A percentile compares a stretch with the other conserved stretches of the same genome.
Evolutionary conservation across 2,797 vertebrate genomes (phyloP).

Genomic region (Leuciscus waleckii): DNA sequence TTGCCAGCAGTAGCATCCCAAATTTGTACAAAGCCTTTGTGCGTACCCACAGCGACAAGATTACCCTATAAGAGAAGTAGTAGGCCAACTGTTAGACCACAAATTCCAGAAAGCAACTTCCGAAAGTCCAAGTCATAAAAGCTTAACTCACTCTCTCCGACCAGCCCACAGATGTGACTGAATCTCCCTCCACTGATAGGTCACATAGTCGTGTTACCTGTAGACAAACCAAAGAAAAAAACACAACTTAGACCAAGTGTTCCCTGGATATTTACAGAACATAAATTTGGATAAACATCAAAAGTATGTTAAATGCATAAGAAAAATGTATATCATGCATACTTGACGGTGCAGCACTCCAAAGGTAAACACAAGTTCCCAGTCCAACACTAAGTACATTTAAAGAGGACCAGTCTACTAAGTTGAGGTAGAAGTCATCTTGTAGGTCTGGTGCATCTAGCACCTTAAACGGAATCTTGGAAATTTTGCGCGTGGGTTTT

Average conservation of each 20-base stretch:
- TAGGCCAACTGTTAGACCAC: not conserved
- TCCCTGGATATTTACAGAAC: not conserved
- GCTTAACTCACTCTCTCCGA: slow-evolving; percentile 90
- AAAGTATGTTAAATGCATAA: not conserved
- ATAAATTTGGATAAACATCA: not conserved
- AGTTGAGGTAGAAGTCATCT: slow-evolving; percentile 98
- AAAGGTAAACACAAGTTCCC: slow-evolving; percentile 97
- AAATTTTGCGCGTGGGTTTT: slow-evolving; percentile 97
- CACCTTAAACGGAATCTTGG: slow-evolving; percentile 99
- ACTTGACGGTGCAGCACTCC: slow-evolving; percentile 99
- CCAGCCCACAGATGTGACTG: slow-evolving; percentile 97
- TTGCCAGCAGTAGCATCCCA: slow-evolving; percentile 98
- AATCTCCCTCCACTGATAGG: slow-evolving; percentile 97
- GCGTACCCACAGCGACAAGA: slow-evolving; percentile 85
- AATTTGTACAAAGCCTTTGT: slow-evolving; percentile 91
- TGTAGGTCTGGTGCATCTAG: slow-evolving; percentile 96
- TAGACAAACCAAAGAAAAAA: slow-evolving; percentile 14
- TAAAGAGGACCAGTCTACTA: slow-evolving; percentile 98
- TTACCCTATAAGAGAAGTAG: slow-evolving; percentile 73
- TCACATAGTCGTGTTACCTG: slow-evolving; percentile 97
- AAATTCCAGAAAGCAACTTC: not conserved
- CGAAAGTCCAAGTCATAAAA: not conserved
- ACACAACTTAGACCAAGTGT: not conserved
- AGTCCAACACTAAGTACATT: slow-evolving; percentile 97
- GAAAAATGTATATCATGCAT: slow-evolving; percentile 33